Conservation (phyloP, 2,888 invertebrate species). For the Cosmorhoe ocellata region DNA sequence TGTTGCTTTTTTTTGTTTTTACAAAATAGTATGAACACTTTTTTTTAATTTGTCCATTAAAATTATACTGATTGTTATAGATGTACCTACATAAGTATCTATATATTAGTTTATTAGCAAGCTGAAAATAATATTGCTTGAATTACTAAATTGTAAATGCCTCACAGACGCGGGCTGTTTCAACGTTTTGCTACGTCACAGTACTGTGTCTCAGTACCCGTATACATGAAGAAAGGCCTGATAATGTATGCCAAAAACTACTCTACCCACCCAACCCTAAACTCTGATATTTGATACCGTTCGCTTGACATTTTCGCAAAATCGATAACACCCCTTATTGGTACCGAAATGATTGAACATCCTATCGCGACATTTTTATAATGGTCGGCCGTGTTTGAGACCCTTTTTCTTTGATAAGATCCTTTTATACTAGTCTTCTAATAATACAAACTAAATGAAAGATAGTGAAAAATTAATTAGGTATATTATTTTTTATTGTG, state of each 20-base stretch:
- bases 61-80: too few relatives aligned
- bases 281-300: conserved; percentile 66
- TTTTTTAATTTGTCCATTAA: too few relatives aligned
- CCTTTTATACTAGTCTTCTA: conserved; percentile 45
- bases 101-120: too few relatives aligned
- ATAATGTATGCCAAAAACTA: conserved; percentile 29
- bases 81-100: too few relatives aligned
- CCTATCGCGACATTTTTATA: conserved; percentile 82
- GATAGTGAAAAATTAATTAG: neutral
- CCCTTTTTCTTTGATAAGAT: conserved; percentile 72
- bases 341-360: conserved; percentile 82
- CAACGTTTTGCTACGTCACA: too few relatives aligned
- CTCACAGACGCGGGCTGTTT: too few relatives aligned
- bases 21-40: too few relatives aligned
- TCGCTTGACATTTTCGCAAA: conserved; percentile 76
- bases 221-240: conserved; percentile 6
- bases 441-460: neutral
- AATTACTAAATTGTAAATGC: too few relatives aligned
- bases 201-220: neutral
- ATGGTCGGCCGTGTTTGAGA: conserved; percentile 77
- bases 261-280: conserved; percentile 46
- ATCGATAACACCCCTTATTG: conserved; percentile 81
- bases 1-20: too few relatives aligned
- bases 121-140: too few relatives aligned
- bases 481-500: too few relatives aligned